Conservation (phyloP, 2,797 vertebrate genomes). For the Morelia viridis region DNA sequence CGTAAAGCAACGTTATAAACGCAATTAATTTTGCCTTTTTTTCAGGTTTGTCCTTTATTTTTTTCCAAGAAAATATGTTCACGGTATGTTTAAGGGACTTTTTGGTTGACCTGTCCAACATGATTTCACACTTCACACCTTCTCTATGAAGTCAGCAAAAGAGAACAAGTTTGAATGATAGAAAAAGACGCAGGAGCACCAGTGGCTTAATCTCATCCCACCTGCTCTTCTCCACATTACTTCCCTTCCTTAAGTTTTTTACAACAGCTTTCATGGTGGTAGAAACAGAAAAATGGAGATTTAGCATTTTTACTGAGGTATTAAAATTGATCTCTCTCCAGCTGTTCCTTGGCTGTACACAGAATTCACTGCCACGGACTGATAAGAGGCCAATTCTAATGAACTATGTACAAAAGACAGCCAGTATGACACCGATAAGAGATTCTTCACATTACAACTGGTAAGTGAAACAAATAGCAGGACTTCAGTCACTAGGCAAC, state of each 20-base stretch:
- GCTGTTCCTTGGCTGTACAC: background rate
- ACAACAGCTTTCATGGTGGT: background rate
- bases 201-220: too few relatives aligned
- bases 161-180: background rate
- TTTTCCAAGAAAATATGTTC: too few relatives aligned
- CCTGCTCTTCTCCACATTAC: too few relatives aligned
- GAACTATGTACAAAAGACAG: background rate
- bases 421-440: background rate
- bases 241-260: background rate
- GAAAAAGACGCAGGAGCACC: background rate
- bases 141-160: background rate
- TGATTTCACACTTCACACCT: background rate
- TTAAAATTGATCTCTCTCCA: background rate
- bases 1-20: too few relatives aligned
- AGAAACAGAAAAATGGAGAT: background rate
- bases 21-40: too few relatives aligned
- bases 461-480: background rate
- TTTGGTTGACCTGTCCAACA: too few relatives aligned
- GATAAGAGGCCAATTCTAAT: background rate
- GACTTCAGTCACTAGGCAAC: background rate
- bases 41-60: too few relatives aligned
- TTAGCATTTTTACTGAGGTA: background rate
- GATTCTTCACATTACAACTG: background rate
- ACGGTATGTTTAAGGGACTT: too few relatives aligned
- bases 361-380: slow-evolving; percentile 3